These are phyloP conservation scores for Carettochelys insculpta DNA, from an alignment of 2,113 vertebrate genomes.

Conservation along the genomic window DNA sequence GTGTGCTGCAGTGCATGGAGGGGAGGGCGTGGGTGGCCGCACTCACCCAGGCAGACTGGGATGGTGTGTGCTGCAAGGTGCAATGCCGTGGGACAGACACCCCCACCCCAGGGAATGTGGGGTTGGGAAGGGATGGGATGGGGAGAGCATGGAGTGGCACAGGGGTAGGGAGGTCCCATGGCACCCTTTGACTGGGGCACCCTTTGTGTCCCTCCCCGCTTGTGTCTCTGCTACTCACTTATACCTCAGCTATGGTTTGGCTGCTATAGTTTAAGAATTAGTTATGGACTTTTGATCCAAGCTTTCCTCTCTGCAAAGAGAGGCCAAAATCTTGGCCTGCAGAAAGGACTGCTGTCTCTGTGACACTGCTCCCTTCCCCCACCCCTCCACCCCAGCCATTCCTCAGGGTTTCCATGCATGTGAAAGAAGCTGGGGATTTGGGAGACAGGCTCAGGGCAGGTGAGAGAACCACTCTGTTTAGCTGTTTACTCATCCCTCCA, in stretches of 20 bases:
- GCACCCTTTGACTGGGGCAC: too few species aligned
- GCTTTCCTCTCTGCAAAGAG: neutral
- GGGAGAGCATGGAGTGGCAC: too few species aligned
- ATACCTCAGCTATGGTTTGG: neutral
- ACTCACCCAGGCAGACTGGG: too few species aligned
- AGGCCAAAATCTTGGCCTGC: neutral
- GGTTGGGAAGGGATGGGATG: too few species aligned
- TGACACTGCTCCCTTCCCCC: neutral
- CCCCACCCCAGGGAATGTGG: too few species aligned
- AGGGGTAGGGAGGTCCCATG: too few species aligned
- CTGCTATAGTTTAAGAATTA: neutral
- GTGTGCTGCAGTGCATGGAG: too few species aligned
- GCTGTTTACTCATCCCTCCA: neutral
- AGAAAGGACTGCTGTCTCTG: neutral
- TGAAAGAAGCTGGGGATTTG: rapidly evolving
- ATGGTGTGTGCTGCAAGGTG: too few species aligned
- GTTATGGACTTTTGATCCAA: neutral
- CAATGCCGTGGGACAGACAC: too few species aligned
- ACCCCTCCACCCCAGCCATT: neutral
- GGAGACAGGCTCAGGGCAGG: neutral
- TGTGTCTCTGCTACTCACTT: neutral
- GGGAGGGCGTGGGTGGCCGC: too few species aligned
- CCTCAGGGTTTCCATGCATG: neutral
- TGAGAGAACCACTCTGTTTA: neutral
- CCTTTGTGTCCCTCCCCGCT: too few species aligned